A percentile compares a stretch with the other conserved stretches of the same genome.
Conservation (phyloP, 2,797 vertebrate genomes). For the Cheirogaleus major region DNA sequence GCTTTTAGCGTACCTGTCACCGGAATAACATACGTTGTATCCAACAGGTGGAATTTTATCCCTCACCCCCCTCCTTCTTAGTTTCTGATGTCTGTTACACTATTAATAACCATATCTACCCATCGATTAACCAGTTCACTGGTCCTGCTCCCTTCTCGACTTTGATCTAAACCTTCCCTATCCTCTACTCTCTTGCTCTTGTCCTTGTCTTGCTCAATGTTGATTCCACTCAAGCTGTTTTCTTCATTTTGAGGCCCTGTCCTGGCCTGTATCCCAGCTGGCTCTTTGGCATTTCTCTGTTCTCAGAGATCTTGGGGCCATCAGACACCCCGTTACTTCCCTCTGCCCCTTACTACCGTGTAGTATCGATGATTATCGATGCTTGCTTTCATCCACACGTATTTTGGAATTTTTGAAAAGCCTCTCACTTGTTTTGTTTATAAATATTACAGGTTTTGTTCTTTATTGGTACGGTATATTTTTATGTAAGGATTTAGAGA, state of each 20-base stretch:
- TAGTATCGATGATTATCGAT: fast-evolving
- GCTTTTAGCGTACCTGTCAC: no score
- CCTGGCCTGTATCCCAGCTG: no score
- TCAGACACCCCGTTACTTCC: not conserved
- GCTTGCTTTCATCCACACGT: not conserved
- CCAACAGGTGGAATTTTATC: no score
- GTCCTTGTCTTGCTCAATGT: not conserved
- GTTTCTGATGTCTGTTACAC: no score
- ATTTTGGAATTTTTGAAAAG: not conserved
- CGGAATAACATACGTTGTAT: no score
- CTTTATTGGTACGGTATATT: not conserved
- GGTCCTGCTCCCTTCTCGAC: no score
- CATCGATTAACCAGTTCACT: no score
- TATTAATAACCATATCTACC: no score
- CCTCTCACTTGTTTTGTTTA: not conserved
- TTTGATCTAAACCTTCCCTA: no score
- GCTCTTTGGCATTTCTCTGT: not conserved
- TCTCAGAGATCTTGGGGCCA: not conserved
- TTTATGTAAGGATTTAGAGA: not conserved
- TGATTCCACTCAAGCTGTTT: not conserved
- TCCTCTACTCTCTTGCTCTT: not conserved
- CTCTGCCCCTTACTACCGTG: not conserved
- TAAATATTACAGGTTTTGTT: not conserved
- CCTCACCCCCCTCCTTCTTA: no score
- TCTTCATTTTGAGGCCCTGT: not conserved